A percentile compares a stretch with the other conserved stretches of the same genome.
Conservation (phyloP, 2,113 vertebrate species). For the Lagopus muta region DNA sequence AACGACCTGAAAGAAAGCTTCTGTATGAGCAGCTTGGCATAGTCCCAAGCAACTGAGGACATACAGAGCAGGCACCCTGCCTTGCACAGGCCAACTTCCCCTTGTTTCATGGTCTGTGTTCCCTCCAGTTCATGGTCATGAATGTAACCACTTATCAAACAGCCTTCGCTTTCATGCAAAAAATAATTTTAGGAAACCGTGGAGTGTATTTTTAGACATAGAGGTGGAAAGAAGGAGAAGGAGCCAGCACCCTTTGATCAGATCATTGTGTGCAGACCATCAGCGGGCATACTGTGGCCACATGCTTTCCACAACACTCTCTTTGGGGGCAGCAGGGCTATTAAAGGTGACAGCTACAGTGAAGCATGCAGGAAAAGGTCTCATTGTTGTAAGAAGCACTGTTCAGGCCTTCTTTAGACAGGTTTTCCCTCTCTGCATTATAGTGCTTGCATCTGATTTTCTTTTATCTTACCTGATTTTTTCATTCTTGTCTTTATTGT, state of each 20-base stretch:
- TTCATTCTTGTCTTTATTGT: neutral
- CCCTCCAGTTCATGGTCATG: neutral
- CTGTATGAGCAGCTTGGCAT: neutral
- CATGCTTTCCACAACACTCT: neutral
- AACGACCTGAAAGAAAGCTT: neutral
- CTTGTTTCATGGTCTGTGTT: neutral
- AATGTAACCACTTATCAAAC: neutral
- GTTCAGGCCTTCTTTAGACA: neutral
- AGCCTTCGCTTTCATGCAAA: neutral
- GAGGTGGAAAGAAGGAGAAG: neutral
- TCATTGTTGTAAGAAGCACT: neutral
- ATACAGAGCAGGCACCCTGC: neutral
- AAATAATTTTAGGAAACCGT: neutral
- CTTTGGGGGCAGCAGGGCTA: neutral
- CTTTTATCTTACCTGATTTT: neutral
- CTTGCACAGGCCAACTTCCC: neutral
- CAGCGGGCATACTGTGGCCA: neutral
- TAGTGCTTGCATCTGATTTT: neutral
- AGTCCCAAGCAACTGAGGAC: neutral
- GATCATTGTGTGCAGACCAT: neutral
- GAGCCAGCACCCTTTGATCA: neutral
- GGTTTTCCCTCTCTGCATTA: neutral
- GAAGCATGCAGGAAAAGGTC: neutral
- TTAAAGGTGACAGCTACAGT: neutral
- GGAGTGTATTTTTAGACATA: neutral